A percentile compares a stretch with the other conserved stretches of the same genome.
Evolutionary conservation across 2,888 invertebrate genomes (phyloP).

Genomic region (Nesidiocoris tenuis): DNA sequence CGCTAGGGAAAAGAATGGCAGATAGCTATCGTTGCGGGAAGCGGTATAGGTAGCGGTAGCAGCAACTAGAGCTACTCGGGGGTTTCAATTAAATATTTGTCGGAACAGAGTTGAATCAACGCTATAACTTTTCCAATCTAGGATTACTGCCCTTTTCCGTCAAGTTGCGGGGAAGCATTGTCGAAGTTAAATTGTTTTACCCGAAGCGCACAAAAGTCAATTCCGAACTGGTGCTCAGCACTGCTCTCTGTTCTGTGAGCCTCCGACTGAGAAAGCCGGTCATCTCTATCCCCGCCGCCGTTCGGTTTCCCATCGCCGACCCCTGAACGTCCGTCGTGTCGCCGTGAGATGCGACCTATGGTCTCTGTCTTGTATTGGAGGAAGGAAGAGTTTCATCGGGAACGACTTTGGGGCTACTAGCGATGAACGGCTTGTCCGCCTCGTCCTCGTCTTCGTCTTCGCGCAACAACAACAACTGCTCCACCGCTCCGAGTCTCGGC

Average conservation of each 20-base stretch:
- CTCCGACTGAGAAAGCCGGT: neutral
- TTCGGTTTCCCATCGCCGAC: neutral
- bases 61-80: neutral
- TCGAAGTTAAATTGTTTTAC: conserved; percentile 38
- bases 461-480: too few species aligned
- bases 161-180: conserved; percentile 33
- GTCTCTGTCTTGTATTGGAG: too few species aligned
- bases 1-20: too few species aligned
- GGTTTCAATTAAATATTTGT: conserved; percentile 37
- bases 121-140: conserved; percentile 39
- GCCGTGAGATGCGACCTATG: too few species aligned
- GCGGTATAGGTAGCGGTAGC: neutral
- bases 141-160: conserved; percentile 31
- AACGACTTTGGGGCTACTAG: too few species aligned
- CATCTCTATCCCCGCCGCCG: conserved; percentile 2
- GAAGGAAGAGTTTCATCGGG: too few species aligned
- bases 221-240: conserved; percentile 16
- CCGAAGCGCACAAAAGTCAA: conserved; percentile 34
- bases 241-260: neutral
- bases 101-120: conserved; percentile 24
- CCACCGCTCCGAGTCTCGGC: too few species aligned
- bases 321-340: too few species aligned
- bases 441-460: too few species aligned
- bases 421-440: too few species aligned
- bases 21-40: too few species aligned